phyloP scores from a whole-genome alignment of 2,797 vertebrate species.

The Lacerta agilis region DNA sequence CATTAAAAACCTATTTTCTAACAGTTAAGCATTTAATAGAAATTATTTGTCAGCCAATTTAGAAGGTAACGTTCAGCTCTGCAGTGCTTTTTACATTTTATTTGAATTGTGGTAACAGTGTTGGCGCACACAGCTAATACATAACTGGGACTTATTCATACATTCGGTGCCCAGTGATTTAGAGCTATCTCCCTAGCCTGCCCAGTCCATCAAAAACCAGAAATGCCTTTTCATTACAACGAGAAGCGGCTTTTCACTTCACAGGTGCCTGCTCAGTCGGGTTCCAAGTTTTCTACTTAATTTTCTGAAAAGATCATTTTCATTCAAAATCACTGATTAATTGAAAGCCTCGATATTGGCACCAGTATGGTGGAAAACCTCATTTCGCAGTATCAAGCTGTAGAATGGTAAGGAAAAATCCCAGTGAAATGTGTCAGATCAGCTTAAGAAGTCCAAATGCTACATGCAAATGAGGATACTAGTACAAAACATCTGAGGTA shows the following conservation, averaged over 20 bases:
- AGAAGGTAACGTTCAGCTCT: background rate
- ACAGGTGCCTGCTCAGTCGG: background rate
- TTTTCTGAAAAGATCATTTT: background rate
- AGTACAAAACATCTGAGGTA: background rate
- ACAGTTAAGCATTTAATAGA: constrained; percentile 36
- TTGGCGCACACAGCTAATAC: background rate
- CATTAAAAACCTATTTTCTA: constrained; percentile 33
- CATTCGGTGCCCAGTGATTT: background rate
- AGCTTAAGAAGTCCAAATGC: background rate
- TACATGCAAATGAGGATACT: background rate
- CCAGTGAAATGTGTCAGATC: background rate
- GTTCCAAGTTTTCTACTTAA: constrained; percentile 10
- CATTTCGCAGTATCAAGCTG: background rate
- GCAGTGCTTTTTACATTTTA: background rate
- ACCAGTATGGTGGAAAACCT: background rate
- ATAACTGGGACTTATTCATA: background rate
- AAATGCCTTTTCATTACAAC: background rate
- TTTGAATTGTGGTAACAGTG: background rate
- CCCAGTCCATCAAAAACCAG: background rate
- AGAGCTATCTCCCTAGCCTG: background rate
- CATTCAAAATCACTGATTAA: background rate
- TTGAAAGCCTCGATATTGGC: background rate
- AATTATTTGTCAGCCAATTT: constrained; percentile 25
- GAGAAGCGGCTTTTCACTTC: background rate
- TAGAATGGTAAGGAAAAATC: background rate